Conservation (phyloP, 2,888 invertebrate species). For the Conus canariensis region DNA sequence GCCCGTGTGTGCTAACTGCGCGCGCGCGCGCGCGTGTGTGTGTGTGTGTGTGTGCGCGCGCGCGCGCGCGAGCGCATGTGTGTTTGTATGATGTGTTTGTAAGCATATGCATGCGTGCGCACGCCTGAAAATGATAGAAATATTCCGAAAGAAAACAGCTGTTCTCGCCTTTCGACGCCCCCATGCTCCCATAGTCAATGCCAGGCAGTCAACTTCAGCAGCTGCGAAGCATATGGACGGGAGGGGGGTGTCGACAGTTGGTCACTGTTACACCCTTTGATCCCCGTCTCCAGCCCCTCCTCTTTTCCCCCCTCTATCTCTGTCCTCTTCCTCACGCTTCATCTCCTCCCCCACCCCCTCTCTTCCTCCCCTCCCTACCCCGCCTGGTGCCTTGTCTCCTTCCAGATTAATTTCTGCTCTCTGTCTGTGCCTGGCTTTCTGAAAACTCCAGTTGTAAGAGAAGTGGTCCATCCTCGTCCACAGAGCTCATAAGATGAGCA, state of each 20-base stretch:
- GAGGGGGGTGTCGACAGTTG: slow-evolving; percentile 2
- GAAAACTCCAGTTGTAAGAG: no score
- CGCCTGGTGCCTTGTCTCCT: background rate
- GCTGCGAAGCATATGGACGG: slow-evolving; percentile 19
- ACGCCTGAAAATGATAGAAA: no score
- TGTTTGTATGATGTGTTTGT: background rate
- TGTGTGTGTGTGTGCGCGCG: background rate
- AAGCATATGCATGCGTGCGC: background rate
- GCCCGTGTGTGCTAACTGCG: background rate
- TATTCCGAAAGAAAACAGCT: no score
- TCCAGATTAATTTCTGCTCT: background rate
- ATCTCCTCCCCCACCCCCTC: background rate
- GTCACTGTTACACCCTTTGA: slow-evolving; percentile 3
- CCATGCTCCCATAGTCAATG: no score
- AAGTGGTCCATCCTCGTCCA: no score
- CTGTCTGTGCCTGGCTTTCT: no score
- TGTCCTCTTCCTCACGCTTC: background rate
- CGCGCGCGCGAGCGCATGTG: background rate
- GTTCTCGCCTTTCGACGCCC: no score
- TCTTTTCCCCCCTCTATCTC: background rate
- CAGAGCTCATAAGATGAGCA: no score
- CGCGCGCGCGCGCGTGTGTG: background rate
- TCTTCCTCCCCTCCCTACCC: background rate
- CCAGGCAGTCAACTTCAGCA: background rate
- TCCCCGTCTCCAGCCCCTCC: background rate